Percentiles rank a stretch among this genome's conserved stretches.
Evolutionary conservation across 2,113 vertebrate genomes (phyloP).

Genomic region (Seriola rivoliana): DNA sequence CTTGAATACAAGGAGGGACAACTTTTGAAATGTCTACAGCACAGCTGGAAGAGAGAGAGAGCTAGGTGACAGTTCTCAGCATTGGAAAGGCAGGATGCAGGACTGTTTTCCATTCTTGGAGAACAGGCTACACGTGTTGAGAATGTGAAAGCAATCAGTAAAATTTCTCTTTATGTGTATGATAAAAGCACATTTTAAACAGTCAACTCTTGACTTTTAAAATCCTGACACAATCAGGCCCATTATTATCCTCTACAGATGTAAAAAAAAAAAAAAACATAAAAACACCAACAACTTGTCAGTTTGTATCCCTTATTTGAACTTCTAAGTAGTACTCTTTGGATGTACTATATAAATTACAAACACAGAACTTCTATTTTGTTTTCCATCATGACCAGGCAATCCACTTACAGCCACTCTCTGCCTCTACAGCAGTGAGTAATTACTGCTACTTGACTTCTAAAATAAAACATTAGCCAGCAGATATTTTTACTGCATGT

Average conservation of each 20-base stretch:
- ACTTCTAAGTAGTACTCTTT: no score
- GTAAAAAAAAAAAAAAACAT: neutral
- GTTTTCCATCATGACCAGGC: neutral
- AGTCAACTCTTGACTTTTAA: neutral
- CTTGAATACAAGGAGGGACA: neutral
- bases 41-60: neutral
- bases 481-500: neutral
- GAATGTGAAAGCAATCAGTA: neutral
- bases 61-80: neutral
- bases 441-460: slow-evolving; percentile 22
- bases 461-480: neutral
- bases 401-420: slow-evolving; percentile 2
- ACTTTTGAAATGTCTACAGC: neutral
- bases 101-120: neutral
- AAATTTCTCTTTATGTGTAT: neutral
- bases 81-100: neutral
- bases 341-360: neutral
- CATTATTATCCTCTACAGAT: neutral
- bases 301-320: neutral
- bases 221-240: neutral
- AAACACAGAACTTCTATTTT: neutral
- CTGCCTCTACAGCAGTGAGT: neutral
- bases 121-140: neutral
- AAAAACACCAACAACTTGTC: neutral
- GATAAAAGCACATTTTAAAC: neutral